These are phyloP conservation scores for Anticlea derivata DNA, from an alignment of 2,888 invertebrate species.

Conservation along the genomic window DNA sequence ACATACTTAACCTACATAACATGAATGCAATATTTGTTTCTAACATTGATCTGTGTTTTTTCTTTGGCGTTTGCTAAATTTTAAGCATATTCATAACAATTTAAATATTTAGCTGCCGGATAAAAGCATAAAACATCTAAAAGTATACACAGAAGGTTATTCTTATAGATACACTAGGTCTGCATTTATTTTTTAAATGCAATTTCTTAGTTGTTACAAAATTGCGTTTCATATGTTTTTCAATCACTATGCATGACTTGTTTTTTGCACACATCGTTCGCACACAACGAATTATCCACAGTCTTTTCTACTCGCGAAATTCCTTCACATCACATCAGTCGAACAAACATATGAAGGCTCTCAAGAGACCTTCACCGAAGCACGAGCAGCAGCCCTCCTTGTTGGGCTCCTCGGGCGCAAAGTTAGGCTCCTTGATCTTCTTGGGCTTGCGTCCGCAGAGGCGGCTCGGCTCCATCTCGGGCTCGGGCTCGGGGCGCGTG, in stretches of 20 bases:
- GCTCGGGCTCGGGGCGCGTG: slow-evolving; percentile 63
- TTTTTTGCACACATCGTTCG: background rate
- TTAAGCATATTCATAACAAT: background rate
- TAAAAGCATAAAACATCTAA: slow-evolving; percentile 6
- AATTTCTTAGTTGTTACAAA: background rate
- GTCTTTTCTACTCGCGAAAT: slow-evolving; percentile 8
- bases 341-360: slow-evolving; percentile 81
- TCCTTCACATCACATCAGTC: slow-evolving; percentile 52
- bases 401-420: slow-evolving; percentile 64
- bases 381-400: slow-evolving; percentile 76
- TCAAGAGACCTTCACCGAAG: slow-evolving; percentile 76
- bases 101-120: background rate
- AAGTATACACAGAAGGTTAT: background rate
- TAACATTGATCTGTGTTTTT: too few relatives aligned
- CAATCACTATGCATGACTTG: background rate
- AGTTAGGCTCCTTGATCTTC: slow-evolving; percentile 68
- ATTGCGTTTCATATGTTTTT: background rate
- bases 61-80: slow-evolving; percentile 11
- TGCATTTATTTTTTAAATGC: too few relatives aligned
- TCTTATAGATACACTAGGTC: too few relatives aligned
- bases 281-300: background rate
- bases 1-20: background rate
- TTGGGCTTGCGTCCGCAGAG: slow-evolving; percentile 61
- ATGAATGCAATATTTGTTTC: too few relatives aligned
- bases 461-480: slow-evolving; percentile 61